Evolutionary conservation across 2,797 vertebrate species (phyloP).

Genomic region (Miichthys miiuy): DNA sequence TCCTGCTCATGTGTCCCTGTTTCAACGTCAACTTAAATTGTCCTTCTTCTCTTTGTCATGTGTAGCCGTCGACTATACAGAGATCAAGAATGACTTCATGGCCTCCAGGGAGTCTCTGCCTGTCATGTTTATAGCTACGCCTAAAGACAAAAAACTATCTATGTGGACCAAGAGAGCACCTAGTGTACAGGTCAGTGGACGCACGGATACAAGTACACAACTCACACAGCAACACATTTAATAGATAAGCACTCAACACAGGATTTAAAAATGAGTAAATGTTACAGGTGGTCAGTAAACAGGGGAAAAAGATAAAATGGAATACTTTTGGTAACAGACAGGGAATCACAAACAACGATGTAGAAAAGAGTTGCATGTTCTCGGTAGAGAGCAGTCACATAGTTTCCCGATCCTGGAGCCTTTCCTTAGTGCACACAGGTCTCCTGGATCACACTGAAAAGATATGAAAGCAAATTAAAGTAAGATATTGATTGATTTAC

Average conservation of each 20-base stretch:
- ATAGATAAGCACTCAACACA: slow-evolving; percentile 9
- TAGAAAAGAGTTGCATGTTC: slow-evolving; percentile 83
- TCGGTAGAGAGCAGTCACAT: slow-evolving; percentile 84
- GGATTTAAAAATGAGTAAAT: slow-evolving; percentile 11
- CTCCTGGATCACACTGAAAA: slow-evolving; percentile 80
- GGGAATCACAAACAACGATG: slow-evolving; percentile 84
- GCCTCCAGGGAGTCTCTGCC: slow-evolving; percentile 89
- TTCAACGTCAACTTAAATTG: slow-evolving; percentile 37
- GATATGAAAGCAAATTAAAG: not conserved
- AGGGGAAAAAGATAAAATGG: not conserved
- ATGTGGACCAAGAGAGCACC: slow-evolving; percentile 92
- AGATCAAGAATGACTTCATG: slow-evolving; percentile 93
- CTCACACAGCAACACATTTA: slow-evolving; percentile 40
- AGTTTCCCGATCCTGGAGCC: slow-evolving; percentile 86
- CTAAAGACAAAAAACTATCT: slow-evolving; percentile 90
- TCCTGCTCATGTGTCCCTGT: slow-evolving; percentile 59
- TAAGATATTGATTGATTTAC: not conserved
- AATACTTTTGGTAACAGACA: slow-evolving; percentile 19
- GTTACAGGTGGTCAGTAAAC: slow-evolving; percentile 1
- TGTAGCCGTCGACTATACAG: slow-evolving; percentile 89
- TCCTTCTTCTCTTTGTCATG: slow-evolving; percentile 65
- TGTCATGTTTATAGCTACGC: slow-evolving; percentile 93
- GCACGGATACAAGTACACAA: slow-evolving; percentile 19
- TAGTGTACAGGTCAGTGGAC: slow-evolving; percentile 88
- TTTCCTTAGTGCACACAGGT: slow-evolving; percentile 83